Evolutionary conservation across 1,140 invertebrate genomes (phyloP), one percentile per base, ranked within the genome.

Genomic region (Penaeus vannamei): DNA sequence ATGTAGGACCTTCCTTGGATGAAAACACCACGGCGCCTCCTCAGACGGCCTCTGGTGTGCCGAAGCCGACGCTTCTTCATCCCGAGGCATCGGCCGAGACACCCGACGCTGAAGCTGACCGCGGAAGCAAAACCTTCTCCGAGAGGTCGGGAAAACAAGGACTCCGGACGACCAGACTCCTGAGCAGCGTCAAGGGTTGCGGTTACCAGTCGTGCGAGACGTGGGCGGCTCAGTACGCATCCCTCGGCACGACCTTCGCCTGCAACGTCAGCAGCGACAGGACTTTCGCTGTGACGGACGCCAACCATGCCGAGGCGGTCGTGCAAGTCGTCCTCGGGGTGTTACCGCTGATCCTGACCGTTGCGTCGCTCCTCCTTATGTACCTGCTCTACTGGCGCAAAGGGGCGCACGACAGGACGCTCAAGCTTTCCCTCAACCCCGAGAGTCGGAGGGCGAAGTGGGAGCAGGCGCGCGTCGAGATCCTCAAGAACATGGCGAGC

Each of bases 251-350:
- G 26, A 69, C 62, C 1, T 90, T 86, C 79, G 19, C 83, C 23
- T 90, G 89, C 29, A 82, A 86, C 61, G 53, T 90, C 19, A 81
- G 89, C n/a, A 64, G 59, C 29, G 89, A 90, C 60, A 84, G 84
- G 22, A 14, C 23, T 7, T 23, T 90, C 4, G 89, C 89, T 3
- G 89, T 90, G 5, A 36, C 89, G 20, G 29, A 90, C 22, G 26
- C 66, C 1, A 61, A 85, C 23, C 12, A 17, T 7, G n/a, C n/a
- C 42, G 19, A 29, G 1, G 66, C 84, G 8, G 36, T 36, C 19
- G 46, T 82, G 7, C 32, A 90, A 53, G 64, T 83, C 3, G n/a
- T 86, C n/a, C 23, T 90, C 20, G 89, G 89, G 19, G 69, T 81
- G 29, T 59, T 86, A 32, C 89, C 89, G 32, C 23, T 90, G 46